phyloP scores from a whole-genome alignment of 2,888 invertebrate species.

The Drosophila monieri region DNA sequence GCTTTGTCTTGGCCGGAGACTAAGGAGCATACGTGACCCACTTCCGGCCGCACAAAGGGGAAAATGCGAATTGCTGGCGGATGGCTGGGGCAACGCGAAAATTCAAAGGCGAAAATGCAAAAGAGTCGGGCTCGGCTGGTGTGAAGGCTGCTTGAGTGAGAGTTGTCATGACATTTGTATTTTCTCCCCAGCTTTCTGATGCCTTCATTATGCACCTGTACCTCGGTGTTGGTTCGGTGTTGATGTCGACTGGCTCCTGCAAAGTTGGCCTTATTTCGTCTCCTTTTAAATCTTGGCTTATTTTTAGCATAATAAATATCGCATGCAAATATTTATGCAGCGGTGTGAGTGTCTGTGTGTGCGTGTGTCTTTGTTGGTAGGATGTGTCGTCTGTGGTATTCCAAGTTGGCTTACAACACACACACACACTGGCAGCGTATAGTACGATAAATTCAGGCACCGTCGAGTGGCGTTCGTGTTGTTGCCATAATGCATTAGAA shows the following conservation, averaged over 20 bases:
- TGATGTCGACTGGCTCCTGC: conserved; percentile 14
- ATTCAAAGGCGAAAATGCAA: conserved; percentile 32
- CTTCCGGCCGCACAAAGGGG: conserved; percentile 70
- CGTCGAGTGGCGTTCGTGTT: conserved; percentile 66
- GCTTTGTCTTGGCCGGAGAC: conserved; percentile 65
- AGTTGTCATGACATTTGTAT: conserved; percentile 73
- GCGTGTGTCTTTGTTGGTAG: conserved; percentile 44
- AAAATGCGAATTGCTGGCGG: conserved; percentile 54
- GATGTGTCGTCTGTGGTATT: conserved; percentile 44
- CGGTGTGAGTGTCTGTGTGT: conserved; percentile 24
- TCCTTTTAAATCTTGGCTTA: conserved; percentile 82
- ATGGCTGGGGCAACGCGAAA: conserved; percentile 33
- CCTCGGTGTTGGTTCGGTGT: not conserved
- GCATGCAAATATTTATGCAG: conserved; percentile 82
- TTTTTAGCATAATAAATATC: conserved; percentile 83
- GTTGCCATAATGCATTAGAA: conserved; percentile 76
- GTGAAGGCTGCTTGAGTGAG: conserved; percentile 61
- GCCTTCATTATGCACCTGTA: conserved; percentile 67
- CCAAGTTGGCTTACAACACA: conserved; percentile 15
- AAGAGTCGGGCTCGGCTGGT: conserved; percentile 42
- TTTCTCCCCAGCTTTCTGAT: not conserved
- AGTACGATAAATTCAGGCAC: conserved; percentile 47
- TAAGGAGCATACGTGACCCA: conserved; percentile 72
- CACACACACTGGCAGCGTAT: conserved; percentile 6
- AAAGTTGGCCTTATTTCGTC: conserved; percentile 73